Evolutionary conservation across 2,797 vertebrate genomes (phyloP).

Genomic region (Rhyacichthys aspro): DNA sequence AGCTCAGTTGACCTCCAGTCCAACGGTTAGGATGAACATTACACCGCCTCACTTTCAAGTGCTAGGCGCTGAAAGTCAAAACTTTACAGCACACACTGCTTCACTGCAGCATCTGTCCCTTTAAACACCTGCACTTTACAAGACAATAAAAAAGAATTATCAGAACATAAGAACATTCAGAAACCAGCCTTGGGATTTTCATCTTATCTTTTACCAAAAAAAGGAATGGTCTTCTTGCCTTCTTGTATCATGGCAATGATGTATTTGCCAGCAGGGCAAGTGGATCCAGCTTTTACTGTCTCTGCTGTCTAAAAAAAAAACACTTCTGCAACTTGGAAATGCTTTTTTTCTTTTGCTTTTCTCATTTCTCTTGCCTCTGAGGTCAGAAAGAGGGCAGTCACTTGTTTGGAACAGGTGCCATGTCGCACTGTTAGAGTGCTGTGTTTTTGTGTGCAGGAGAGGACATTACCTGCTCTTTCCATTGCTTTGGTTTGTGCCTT

Average conservation of each 20-base stretch:
- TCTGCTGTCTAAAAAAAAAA: slow-evolving; percentile 43
- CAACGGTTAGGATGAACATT: slow-evolving; percentile 27
- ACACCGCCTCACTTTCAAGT: slow-evolving; percentile 16
- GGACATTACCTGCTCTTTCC: too few species aligned
- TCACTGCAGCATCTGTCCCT: slow-evolving; percentile 38
- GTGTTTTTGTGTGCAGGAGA: background rate
- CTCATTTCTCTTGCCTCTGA: slow-evolving; percentile 7
- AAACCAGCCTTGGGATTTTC: background rate
- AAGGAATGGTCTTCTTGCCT: background rate
- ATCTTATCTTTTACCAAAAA: slow-evolving; percentile 8
- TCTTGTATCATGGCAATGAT: slow-evolving; percentile 27
- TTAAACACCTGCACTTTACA: slow-evolving; percentile 17
- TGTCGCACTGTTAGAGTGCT: slow-evolving; percentile 46
- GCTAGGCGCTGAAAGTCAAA: slow-evolving; percentile 47
- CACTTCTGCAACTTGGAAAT: slow-evolving; percentile 17
- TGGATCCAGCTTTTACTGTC: slow-evolving; percentile 50
- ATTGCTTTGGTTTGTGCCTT: slow-evolving; percentile 3
- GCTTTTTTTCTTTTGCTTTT: slow-evolving; percentile 15
- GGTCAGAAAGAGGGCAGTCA: slow-evolving; percentile 52
- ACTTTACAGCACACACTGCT: too few species aligned
- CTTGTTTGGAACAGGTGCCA: slow-evolving; percentile 54
- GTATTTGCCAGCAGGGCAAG: slow-evolving; percentile 30
- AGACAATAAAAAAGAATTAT: slow-evolving; percentile 5
- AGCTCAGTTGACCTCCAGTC: slow-evolving; percentile 10
- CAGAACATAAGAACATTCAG: background rate